These are phyloP conservation scores for Lepidocyrtinus sp. DNA, from an alignment of 2,888 invertebrate genomes.

Conservation along the genomic window DNA sequence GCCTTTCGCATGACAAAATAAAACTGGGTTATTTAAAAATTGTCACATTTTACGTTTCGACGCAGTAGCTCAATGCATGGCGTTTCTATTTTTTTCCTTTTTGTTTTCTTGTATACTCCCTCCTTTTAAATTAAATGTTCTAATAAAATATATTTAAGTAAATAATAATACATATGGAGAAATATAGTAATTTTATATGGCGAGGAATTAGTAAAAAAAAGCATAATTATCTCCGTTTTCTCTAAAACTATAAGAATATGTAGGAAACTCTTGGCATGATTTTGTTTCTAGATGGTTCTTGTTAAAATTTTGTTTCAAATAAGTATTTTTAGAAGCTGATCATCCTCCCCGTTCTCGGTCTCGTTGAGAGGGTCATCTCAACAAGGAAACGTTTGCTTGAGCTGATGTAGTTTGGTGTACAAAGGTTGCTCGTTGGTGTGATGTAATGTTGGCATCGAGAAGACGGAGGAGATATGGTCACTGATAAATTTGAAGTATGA, in stretches of 20 bases:
- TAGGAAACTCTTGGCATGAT: slow-evolving; percentile 56
- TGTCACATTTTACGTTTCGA: too few species aligned
- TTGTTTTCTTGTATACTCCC: too few species aligned
- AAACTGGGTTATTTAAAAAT: too few species aligned
- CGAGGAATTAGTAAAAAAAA: slow-evolving; percentile 43
- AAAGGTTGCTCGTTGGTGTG: background rate
- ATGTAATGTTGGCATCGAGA: slow-evolving; percentile 37
- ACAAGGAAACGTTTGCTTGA: slow-evolving; percentile 4
- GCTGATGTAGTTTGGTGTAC: slow-evolving; percentile 32
- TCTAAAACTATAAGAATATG: slow-evolving; percentile 15
- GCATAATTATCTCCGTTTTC: slow-evolving; percentile 42
- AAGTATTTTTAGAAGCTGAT: slow-evolving; percentile 45
- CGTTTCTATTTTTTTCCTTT: background rate
- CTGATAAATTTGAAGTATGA: slow-evolving; percentile 28
- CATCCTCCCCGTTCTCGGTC: slow-evolving; percentile 34
- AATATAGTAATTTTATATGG: slow-evolving; percentile 32
- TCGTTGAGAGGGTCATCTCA: slow-evolving; percentile 15
- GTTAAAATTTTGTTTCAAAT: background rate
- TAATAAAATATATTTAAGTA: background rate
- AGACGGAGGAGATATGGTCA: slow-evolving; percentile 33
- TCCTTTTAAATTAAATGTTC: too few species aligned
- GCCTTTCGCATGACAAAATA: too few species aligned
- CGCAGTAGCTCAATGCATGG: too few species aligned
- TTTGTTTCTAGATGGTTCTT: slow-evolving; percentile 21
- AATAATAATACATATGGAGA: background rate